These are phyloP conservation scores for Orientallactaga bullata DNA, from an alignment of 2,113 vertebrate species.

Conservation along the genomic window DNA sequence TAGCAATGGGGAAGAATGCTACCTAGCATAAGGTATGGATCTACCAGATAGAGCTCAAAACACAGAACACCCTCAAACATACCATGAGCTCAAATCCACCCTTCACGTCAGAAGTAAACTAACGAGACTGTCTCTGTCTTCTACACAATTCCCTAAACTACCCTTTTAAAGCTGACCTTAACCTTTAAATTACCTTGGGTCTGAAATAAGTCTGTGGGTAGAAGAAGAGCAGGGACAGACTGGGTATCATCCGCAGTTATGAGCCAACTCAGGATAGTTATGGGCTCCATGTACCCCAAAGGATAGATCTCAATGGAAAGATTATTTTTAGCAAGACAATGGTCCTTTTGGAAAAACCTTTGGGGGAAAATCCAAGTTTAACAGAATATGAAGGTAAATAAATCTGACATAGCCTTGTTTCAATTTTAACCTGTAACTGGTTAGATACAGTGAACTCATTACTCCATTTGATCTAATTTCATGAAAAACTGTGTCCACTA, in stretches of 20 bases:
- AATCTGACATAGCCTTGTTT: neutral
- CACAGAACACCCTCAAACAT: neutral
- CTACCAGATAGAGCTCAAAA: neutral
- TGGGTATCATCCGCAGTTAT: neutral
- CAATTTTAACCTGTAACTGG: constrained; percentile 22
- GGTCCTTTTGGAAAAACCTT: neutral
- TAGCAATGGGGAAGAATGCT: neutral
- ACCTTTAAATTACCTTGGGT: constrained; percentile 4
- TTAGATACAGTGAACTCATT: constrained; percentile 38
- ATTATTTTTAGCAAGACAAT: neutral
- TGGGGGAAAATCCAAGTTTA: neutral
- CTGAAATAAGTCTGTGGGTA: constrained; percentile 8
- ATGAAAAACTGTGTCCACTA: neutral
- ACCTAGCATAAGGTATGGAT: neutral
- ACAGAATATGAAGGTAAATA: neutral
- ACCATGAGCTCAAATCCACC: neutral
- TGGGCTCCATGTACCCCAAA: neutral
- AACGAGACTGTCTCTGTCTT: neutral
- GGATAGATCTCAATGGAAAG: constrained; percentile 13
- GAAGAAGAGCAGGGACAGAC: neutral
- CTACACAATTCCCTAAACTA: neutral
- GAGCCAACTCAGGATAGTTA: neutral
- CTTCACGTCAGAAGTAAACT: neutral
- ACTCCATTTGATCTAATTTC: constrained; percentile 42
- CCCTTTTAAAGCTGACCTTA: neutral